Base-by-base conservation (phyloP, 2,888 invertebrate genomes). In the Chesias legatella region DNA sequence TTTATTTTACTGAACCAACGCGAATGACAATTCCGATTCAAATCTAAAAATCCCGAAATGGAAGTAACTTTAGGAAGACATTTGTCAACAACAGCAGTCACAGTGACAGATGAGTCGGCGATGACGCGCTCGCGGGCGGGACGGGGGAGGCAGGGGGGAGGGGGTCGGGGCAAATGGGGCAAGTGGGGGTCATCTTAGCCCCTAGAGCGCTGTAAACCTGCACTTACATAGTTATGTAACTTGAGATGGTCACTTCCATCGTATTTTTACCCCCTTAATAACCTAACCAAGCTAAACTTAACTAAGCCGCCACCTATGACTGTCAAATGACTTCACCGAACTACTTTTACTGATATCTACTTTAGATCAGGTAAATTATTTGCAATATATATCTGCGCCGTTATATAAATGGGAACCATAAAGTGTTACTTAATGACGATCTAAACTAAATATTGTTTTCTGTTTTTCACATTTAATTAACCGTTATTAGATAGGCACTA, bases 21-120 rank as follows among this genome's bases (percentile, higher is more conserved):
- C 33, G 28, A 43, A 48, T 41, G 41, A 43, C 40, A 47, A 39
- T 43, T 58, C 46, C 56, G 63, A 60, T 67, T 72, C 73, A 62
- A 71, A 70, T 72, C 69, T 33, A 27, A 39, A 44, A 43, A 43
- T 31, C 62, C 58, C 58, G 51, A 46, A 62, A 71, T 69, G 63
- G 59, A 66, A 67, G 67, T 58, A 63, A 58, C 58, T 56, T 59
- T 60, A 64, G 64, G 64, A 64, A 69, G 67, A 67, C 67, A 72
- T 76, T 79, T 76, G 79, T 78, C 79, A 80, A 67, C 60, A 63
- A 58, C 78, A 74, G 66, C 75, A 67, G 76, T 60, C 70, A 59
- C 66, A 56, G 67, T 76, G 78, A 78, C 70, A 71, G 72, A 77
- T 78, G 77, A 64, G 62, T 51, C 57, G 52, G 60, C 64, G 67